Evolutionary conservation across 1,140 invertebrate genomes (phyloP).

Genomic region (Antheraea mylitta): DNA sequence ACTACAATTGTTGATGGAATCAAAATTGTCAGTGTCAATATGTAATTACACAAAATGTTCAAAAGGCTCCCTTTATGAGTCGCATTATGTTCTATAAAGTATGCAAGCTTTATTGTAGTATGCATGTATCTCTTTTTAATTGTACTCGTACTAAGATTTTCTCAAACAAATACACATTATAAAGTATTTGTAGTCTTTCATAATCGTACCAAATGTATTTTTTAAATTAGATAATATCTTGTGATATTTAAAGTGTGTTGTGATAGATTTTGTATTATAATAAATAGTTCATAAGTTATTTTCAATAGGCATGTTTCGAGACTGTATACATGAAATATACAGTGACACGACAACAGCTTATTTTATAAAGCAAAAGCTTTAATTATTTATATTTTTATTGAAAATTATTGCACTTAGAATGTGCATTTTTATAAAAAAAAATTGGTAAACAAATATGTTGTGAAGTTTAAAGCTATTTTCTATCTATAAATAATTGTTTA

Average conservation of each 20-base stretch:
- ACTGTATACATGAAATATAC: constrained; percentile 5
- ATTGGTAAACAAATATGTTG: neutral
- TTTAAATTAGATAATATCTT: constrained; percentile 28
- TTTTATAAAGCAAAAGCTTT: neutral
- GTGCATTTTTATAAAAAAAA: neutral
- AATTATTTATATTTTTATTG: neutral
- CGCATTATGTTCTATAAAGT: neutral
- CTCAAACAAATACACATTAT: neutral
- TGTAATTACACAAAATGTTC: constrained; percentile 32
- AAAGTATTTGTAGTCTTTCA: constrained; percentile 1
- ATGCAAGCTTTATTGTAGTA: no score
- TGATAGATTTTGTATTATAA: constrained; percentile 24
- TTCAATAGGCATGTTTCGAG: neutral
- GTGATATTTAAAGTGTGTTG: constrained; percentile 39
- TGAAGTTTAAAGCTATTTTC: no score
- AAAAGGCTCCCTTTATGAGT: neutral
- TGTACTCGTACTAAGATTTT: neutral
- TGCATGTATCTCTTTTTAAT: no score
- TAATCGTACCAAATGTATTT: constrained; percentile 32
- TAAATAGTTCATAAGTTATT: neutral
- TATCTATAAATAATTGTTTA: no score
- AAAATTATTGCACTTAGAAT: neutral
- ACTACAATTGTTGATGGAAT: constrained; percentile 29
- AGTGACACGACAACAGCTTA: neutral
- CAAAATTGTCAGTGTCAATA: constrained; percentile 23